Base-by-base conservation (phyloP, 2,797 vertebrate genomes). In the Myotis vivesi region DNA sequence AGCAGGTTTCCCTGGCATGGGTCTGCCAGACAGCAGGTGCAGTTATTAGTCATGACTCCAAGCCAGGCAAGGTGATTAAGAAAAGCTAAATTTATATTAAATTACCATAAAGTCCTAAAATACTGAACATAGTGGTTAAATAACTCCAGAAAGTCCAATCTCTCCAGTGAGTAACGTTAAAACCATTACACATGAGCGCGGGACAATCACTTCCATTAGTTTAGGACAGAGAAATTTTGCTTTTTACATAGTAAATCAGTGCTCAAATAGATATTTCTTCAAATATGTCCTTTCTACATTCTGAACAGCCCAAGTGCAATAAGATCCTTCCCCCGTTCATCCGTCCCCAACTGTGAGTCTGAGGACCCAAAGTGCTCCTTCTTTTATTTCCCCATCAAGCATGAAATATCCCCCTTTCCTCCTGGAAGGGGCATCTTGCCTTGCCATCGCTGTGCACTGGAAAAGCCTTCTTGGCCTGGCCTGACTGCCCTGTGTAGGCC, bases 81-180 rank as follows among this genome's bases (percentile, higher is more conserved):
- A 98, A 98, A 98, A 98, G 97, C 98, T 98, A 98, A 97, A 98
- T 98, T 99, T 98, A 98, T 98, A 99, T 99, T 98, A 99, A 99
- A 98, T 99, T 98, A 98, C 98, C 97, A 98, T 98, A 96, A 98
- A 98, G 95, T 96, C 98, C 98, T 98, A 99, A 98, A 98, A 98
- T 98, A 98, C 97, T 98, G 98, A 98, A 98, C 98, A 98, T 98
- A 98, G 98, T 98, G 98, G 98, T 99, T 98, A 98, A 98, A 98
- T 98, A 98, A 98, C 97, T 98, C 98, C 98, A 98, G 97, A 98
- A 98, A 98, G 97, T 98, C 98, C 98, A 98, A 98, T 98, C 97
- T 98, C 97, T 98, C 98, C 98, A 98, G 98, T 98, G 97, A 98
- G 98, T 98, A 98, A 98, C 96, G 94, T 98, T 98, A 98, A 98